A percentile compares a stretch with the other conserved stretches of the same genome.
Conservation (phyloP, 1,140 invertebrate genomes). For the Cydia fagiglandana region DNA sequence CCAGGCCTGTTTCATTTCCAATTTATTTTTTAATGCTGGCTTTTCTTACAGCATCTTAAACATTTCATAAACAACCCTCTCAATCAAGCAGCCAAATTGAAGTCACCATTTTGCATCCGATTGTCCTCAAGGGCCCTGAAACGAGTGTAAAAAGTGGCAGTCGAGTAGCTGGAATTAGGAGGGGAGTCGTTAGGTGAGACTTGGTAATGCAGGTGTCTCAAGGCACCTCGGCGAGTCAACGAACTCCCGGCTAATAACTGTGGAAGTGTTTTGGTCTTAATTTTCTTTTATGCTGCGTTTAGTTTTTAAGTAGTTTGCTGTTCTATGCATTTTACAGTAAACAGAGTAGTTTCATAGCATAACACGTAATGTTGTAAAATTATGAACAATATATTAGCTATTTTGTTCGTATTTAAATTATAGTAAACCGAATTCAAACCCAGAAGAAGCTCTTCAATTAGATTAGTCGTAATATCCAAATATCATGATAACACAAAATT, state of each 20-base stretch:
- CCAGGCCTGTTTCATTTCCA: conserved; percentile 37
- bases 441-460: no score
- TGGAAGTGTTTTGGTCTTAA: conserved; percentile 25
- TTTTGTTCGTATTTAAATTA: no score
- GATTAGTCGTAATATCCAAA: no score
- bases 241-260: conserved; percentile 38
- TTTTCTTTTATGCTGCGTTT: conserved; percentile 12
- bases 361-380: no score
- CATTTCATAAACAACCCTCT: conserved; percentile 36
- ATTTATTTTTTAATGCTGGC: conserved; percentile 27
- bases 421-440: no score
- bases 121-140: conserved; percentile 65
- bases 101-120: conserved; percentile 60
- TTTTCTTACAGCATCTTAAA: conserved; percentile 14
- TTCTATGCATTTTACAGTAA: neutral
- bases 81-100: conserved; percentile 48
- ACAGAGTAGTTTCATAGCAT: neutral
- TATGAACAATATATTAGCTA: no score
- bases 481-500: no score
- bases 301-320: conserved; percentile 16
- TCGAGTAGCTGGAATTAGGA: conserved; percentile 66
- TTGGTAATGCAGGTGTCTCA: conserved; percentile 47
- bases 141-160: conserved; percentile 66
- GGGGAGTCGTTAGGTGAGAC: conserved; percentile 47
- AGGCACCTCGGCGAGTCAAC: conserved; percentile 44